Evolutionary conservation across 2,113 vertebrate genomes (phyloP).

Genomic region (Phocoena sinus): DNA sequence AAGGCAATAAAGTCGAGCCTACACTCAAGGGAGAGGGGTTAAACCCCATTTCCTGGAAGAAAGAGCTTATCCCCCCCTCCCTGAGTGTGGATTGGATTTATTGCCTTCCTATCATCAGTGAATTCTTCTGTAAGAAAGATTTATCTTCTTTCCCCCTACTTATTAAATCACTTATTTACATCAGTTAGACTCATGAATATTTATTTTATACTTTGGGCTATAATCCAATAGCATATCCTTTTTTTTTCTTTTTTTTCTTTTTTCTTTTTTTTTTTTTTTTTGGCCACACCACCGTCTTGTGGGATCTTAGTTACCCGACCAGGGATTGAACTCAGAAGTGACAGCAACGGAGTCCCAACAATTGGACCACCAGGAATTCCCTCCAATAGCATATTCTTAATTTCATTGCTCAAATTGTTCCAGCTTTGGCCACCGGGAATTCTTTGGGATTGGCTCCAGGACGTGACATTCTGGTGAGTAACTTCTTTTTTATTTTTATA

Average conservation of each 20-base stretch:
- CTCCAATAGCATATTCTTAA: neutral
- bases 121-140: conserved; percentile 11
- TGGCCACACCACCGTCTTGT: neutral
- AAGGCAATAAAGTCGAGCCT: neutral
- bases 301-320: neutral
- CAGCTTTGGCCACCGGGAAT: neutral
- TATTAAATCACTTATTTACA: neutral
- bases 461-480: neutral
- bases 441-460: neutral
- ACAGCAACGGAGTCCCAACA: neutral
- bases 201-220: neutral
- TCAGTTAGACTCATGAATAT: neutral
- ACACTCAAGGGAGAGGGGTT: neutral
- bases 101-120: neutral
- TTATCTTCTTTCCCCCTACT: neutral
- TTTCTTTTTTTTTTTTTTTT: neutral
- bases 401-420: neutral
- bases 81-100: neutral
- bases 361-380: neutral
- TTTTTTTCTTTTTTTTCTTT: neutral
- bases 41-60: neutral
- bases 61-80: neutral
- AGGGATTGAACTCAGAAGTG: neutral
- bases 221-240: neutral
- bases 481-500: neutral